Evolutionary conservation across 2,888 invertebrate genomes (phyloP), one percentile per base, ranked within the genome.

Genomic region (Leptinotarsa tumamoca): DNA sequence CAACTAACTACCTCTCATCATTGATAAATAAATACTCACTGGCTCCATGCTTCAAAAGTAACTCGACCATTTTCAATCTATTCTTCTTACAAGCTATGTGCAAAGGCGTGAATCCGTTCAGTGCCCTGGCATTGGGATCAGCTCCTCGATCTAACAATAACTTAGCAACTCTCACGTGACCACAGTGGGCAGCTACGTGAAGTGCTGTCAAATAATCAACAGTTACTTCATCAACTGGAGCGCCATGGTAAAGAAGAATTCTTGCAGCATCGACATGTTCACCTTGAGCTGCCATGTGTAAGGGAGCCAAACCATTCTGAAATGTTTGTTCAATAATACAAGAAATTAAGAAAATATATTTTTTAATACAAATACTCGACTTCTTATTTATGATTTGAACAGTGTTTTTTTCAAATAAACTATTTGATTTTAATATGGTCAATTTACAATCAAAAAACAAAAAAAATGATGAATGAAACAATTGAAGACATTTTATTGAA

Each of bases 51-150:
- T 98, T 98, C 78, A 99, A 91, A 72, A 99, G 91, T 78, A 99
- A 89, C 87, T 99, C 99, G 10, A 98, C 98, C 68, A 98, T 95
- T 89, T 98, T 98, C 84, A 98, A 95, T 72, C 98, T 92, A 89
- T 99, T 99, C 90, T 99, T 99, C 90, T 99, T 99, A 90, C 99
- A 99, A 4, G 99, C 99, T 84, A 99, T 98, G 89, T 99, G 98
- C 72, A 99, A 91, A 0, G 98, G 98, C 0, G 98, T 99, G 89
- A 99, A 99, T 0, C 99, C 99, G 88, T 99, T 99, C 51, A 98
- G 90, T 4, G 98, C 98, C 52, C 99, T 92, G 0, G 98, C 95
- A 89, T 99, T 98, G 0, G 98, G 96, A 89, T 99, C 98, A n/a
- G 98, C 98, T 85, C 96, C 96, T 82, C 96, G 92, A 86, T 98